Evolutionary conservation across 2,797 vertebrate genomes (phyloP).

Genomic region (Margarornis squamiger): DNA sequence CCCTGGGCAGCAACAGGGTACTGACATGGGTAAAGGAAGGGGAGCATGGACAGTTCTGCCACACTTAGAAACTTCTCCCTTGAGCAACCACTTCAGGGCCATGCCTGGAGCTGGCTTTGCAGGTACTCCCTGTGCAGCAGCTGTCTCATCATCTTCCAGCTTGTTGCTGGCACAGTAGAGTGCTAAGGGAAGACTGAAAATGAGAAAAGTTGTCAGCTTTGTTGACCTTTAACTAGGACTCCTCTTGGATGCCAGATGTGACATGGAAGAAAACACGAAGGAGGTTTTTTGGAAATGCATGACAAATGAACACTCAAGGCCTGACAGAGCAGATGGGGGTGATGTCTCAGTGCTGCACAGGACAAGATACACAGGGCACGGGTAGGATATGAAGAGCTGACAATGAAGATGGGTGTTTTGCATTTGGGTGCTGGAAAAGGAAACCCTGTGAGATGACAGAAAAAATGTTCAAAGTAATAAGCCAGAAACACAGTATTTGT

Average conservation of each 20-base stretch:
- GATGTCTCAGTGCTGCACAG: background rate
- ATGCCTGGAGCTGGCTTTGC: background rate
- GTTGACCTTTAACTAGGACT: background rate
- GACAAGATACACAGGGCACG: background rate
- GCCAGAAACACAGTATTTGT: background rate
- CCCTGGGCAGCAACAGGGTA: background rate
- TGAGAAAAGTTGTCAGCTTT: background rate
- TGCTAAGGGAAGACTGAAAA: background rate
- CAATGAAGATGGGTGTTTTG: background rate
- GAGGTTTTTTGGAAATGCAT: background rate
- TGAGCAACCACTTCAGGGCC: background rate
- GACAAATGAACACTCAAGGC: background rate
- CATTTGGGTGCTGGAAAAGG: background rate
- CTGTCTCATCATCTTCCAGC: background rate
- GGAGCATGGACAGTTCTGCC: fast-evolving
- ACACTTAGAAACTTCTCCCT: background rate
- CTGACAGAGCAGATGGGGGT: background rate
- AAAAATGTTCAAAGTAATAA: conserved; percentile 6
- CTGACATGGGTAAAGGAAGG: background rate
- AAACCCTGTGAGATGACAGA: background rate
- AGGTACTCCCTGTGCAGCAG: background rate
- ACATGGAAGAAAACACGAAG: background rate
- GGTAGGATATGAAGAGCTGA: background rate
- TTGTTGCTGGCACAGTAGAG: background rate
- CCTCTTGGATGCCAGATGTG: background rate